A percentile compares a stretch with the other conserved stretches of the same genome.
phyloP scores from a whole-genome alignment of 2,113 vertebrate genomes.

The Urocynchramus pylzowi region DNA sequence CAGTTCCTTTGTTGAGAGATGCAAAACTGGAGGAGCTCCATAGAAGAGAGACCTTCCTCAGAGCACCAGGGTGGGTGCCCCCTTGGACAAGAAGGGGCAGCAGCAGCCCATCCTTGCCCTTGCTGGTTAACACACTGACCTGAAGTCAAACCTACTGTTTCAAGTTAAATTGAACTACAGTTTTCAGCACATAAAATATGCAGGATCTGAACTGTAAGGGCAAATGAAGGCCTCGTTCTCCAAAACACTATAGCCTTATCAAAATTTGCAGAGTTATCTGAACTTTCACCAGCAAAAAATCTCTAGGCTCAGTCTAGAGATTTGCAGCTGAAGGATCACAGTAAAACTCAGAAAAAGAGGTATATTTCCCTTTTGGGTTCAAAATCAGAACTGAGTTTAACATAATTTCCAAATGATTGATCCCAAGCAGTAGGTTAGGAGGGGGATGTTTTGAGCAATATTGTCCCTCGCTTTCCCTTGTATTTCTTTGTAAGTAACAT shows the following conservation, averaged over 20 bases:
- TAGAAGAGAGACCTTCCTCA: background rate
- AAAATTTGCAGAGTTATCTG: background rate
- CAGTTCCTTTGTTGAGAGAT: background rate
- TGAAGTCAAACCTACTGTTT: background rate
- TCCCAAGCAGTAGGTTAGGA: background rate
- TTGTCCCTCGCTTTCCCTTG: background rate
- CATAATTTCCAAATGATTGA: slow-evolving; percentile 26
- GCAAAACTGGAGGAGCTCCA: background rate
- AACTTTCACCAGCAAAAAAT: background rate
- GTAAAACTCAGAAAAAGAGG: background rate
- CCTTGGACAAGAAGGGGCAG: background rate
- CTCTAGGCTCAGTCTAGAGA: background rate
- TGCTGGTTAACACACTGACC: background rate
- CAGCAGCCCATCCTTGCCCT: background rate
- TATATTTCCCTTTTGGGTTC: background rate
- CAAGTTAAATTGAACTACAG: background rate
- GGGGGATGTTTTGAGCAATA: background rate
- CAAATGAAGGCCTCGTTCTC: background rate
- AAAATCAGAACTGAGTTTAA: background rate
- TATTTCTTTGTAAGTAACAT: slow-evolving; percentile 25
- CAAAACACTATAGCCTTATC: background rate
- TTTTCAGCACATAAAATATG: background rate
- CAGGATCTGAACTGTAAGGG: background rate
- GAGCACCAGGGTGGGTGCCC: background rate
- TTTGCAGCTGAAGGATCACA: background rate